phyloP scores from a whole-genome alignment of 2,797 vertebrate genomes.

The Sebastes jordani region DNA sequence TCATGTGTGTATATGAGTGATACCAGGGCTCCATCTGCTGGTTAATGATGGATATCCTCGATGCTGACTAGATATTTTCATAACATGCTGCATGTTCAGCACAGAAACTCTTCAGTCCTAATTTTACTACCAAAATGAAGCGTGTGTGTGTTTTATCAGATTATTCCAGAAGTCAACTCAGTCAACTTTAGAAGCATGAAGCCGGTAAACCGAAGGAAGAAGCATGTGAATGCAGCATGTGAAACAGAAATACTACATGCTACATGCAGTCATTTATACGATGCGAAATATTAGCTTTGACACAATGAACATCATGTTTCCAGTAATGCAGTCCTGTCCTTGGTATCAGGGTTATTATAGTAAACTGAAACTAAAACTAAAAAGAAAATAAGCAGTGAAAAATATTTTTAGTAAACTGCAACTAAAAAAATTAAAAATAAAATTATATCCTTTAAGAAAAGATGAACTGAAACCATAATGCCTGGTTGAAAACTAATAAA shows the following conservation, averaged over 20 bases:
- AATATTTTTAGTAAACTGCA: too few species aligned
- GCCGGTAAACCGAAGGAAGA: background rate
- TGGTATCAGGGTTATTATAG: too few species aligned
- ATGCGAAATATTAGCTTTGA: background rate
- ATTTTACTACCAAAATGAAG: background rate
- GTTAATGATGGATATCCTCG: background rate
- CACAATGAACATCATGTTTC: background rate
- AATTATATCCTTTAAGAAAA: too few species aligned
- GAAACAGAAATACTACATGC: background rate
- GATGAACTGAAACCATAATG: too few species aligned
- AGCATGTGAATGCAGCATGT: conserved; percentile 42
- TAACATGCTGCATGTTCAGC: conserved; percentile 16
- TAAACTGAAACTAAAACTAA: too few species aligned
- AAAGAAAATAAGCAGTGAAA: too few species aligned
- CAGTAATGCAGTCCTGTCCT: background rate
- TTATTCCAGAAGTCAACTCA: background rate
- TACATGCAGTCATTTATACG: conserved; percentile 1
- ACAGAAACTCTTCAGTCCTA: background rate
- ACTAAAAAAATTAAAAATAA: too few species aligned
- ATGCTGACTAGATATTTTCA: background rate
- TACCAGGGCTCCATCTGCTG: conserved; percentile 54
- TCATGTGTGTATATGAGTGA: background rate
- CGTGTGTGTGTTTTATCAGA: background rate
- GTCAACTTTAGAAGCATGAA: conserved; percentile 5
- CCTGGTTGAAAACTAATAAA: too few species aligned